Base-by-base conservation (phyloP, 2,113 vertebrate species). In the Pao palembangensis region DNA sequence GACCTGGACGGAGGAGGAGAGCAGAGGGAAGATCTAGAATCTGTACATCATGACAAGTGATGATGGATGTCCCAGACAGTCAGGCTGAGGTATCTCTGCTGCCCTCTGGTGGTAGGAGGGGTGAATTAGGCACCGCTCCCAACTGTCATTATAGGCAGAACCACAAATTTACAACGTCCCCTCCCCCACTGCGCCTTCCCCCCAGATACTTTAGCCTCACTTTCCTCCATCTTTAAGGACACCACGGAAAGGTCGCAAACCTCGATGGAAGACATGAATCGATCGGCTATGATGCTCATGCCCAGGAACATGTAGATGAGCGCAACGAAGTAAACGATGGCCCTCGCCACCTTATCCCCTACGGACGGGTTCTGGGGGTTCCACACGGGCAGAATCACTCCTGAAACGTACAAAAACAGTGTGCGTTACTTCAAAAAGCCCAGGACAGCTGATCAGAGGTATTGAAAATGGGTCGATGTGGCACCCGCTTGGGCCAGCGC, bases 221-320 rank as follows among this genome's bases (percentile, higher is more conserved):
- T 10, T 4, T 6, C 25, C 25, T 6, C 25, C 25, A 28, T 28
- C 3, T 7, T 28, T 3, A 19, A 20, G 3, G n/a, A 34, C 19
- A 15, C n/a, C 16, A 6, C 18, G 1, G 17, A 47, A n/a, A 16
- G 5, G 44, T n/a, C 44, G 14, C 55, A n/a, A 61, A 88, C 87
- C 82, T 88, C 87, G 43, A 94, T 93, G 58, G 92, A 92, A 28
- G 91, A 92, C 93, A 94, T 94, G 82, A 94, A 94, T 14, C 93
- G 88, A 69, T 94, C 93, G 0, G 93, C 93, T 25, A 93, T 91
- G 51, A 94, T 94, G 31, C 91, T 93, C 92, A 93, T 93, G 21
- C 92, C 92, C 75, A 93, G 80, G 80, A 94, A 94, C 91, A 94
- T 93, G 56, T 94, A 94, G 61, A 93, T 85, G 58, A 94, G 75